phyloP scores from a whole-genome alignment of 2,113 vertebrate genomes.

The Indicator indicator region DNA sequence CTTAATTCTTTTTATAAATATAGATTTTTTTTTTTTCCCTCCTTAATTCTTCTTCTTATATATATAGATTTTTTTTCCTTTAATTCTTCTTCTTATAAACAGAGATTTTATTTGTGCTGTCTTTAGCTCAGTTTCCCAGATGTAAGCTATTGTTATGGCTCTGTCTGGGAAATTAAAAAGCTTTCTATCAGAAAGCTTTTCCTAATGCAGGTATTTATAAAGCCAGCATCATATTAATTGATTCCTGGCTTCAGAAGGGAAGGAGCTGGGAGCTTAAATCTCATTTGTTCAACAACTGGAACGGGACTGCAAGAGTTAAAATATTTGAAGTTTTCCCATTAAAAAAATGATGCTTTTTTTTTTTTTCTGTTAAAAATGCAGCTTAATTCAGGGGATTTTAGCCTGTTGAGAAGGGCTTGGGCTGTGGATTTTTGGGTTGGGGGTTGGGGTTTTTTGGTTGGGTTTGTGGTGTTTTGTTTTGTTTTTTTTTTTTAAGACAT shows the following conservation, averaged over 20 bases:
- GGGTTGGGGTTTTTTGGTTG: neutral
- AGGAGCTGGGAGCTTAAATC: neutral
- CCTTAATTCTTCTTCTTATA: too few relatives aligned
- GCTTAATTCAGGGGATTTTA: neutral
- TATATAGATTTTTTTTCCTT: too few relatives aligned
- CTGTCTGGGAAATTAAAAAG: slow-evolving; percentile 21
- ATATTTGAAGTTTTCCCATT: neutral
- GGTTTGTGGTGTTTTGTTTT: too few relatives aligned
- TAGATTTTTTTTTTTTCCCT: too few relatives aligned
- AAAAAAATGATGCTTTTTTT: neutral
- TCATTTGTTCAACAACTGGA: neutral
- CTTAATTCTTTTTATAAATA: too few relatives aligned
- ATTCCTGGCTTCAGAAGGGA: slow-evolving; percentile 39
- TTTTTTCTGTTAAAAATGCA: neutral
- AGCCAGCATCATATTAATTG: neutral
- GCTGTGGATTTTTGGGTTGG: too few relatives aligned
- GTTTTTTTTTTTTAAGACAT: too few relatives aligned
- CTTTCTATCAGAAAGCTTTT: slow-evolving; percentile 30
- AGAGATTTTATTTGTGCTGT: neutral
- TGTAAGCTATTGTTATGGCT: neutral
- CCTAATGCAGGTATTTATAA: slow-evolving; percentile 1
- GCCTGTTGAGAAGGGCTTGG: too few relatives aligned
- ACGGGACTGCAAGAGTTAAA: neutral
- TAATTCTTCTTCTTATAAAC: too few relatives aligned
- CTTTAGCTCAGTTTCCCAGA: neutral